These are phyloP conservation scores for Apantesis nais DNA, from an alignment of 2,888 invertebrate species.

Conservation along the genomic window DNA sequence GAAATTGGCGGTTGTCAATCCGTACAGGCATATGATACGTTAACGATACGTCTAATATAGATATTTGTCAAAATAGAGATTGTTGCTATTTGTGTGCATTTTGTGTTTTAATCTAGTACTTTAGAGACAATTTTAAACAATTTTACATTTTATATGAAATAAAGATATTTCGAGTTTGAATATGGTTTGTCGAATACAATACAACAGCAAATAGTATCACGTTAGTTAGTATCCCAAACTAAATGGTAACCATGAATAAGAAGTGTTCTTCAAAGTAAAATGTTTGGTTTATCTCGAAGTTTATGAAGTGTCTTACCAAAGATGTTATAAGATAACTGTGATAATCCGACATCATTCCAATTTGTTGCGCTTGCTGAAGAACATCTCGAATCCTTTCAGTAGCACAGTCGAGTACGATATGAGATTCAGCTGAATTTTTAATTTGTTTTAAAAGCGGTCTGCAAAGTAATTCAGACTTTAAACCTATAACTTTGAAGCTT, in stretches of 20 bases:
- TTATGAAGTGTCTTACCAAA: conserved; percentile 87
- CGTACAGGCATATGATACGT: no score
- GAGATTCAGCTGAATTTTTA: conserved; percentile 95
- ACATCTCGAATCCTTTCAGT: conserved; percentile 94
- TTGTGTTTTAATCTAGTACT: no score
- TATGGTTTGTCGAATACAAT: background rate
- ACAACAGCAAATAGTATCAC: background rate
- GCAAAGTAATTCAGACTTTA: conserved; percentile 52
- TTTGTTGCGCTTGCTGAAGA: conserved; percentile 96
- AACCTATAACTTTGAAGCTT: background rate
- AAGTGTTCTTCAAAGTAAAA: background rate
- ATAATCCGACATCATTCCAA: conserved; percentile 98
- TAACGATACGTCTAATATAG: no score
- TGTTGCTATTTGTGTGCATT: no score
- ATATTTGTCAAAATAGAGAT: no score
- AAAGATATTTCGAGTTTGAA: no score
- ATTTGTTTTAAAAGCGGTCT: conserved; percentile 96
- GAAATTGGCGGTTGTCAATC: no score
- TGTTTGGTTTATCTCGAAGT: background rate
- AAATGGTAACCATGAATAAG: background rate
- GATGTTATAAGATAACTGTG: conserved; percentile 97
- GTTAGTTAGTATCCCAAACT: background rate
- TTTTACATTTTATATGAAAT: no score
- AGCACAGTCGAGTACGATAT: conserved; percentile 95
- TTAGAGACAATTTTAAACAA: no score